Evolutionary conservation across 2,888 invertebrate species (phyloP), one percentile per base, ranked within the genome.

Genomic region (Zaprionus obscuricornis): DNA sequence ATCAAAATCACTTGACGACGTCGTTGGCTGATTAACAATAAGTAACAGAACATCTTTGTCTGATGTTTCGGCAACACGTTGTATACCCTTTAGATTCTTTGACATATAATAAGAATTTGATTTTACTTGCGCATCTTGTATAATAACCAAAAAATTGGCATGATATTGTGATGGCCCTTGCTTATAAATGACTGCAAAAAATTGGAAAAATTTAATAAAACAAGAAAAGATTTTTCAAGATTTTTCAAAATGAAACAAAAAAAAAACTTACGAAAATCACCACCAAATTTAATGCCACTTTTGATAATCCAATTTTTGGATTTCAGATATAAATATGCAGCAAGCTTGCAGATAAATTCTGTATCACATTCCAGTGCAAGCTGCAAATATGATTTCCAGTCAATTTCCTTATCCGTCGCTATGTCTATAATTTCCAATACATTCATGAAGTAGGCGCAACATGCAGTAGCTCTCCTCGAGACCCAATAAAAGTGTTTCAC

Each of bases 261-360:
- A 2, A 11, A 17, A 0, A n/a, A 56, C 94, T 93, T 92, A 96
- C 96, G 91, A 90, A 93, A 97, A 89, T 97, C 95, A 3, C 95
- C 95, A 40, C 97, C 97, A 92, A 95, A 98, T 89, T 97, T 96
- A 1, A 96, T 91, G 29, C 97, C 98, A 46, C 95, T 92, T 89
- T 96, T 97, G 0, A 97, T 95, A 54, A 97, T 92, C 95, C 97
- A 98, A 33, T 96, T 96, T 89, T 96, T 96, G n/a, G 95, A 93
- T 74, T 96, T 93, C 86, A 95, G 95, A 89, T 97, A 95, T 88
- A 96, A 94, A 89, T 97, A 98, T 0, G 94, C 94, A 20, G 95
- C 92, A 90, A 97, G 95, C 83, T 93, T 93, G 34, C 91, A 90
- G 5, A 93, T 65, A 90, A 96, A 97, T 62, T 91, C 89, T 11